These are phyloP conservation scores for Drosophila pseudotakahashii DNA, from an alignment of 2,888 invertebrate species.

Conservation along the genomic window DNA sequence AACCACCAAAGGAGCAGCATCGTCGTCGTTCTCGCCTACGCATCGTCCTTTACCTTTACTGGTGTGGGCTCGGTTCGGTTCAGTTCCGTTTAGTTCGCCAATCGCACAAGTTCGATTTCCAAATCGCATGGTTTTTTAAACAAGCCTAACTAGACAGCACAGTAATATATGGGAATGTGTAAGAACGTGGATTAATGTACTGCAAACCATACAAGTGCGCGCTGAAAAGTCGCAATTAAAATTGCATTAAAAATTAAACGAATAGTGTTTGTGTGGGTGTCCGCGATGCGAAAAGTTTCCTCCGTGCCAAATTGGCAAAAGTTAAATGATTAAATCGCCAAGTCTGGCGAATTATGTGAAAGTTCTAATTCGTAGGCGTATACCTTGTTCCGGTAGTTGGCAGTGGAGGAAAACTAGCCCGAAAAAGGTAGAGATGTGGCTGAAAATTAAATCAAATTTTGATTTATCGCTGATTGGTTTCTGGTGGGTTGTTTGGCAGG, in stretches of 20 bases:
- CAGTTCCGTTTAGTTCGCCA: slow-evolving; percentile 31
- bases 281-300: slow-evolving; percentile 19
- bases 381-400: slow-evolving; percentile 25
- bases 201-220: slow-evolving; percentile 62
- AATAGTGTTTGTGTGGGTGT: slow-evolving; percentile 27
- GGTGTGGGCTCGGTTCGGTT: slow-evolving; percentile 27
- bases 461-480: slow-evolving; percentile 36
- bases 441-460: slow-evolving; percentile 45
- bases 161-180: slow-evolving; percentile 36
- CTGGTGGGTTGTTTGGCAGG: slow-evolving; percentile 24
- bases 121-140: slow-evolving; percentile 2
- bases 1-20: slow-evolving; percentile 66
- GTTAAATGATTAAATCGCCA: slow-evolving; percentile 44
- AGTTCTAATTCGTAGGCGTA: slow-evolving; percentile 31
- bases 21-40: slow-evolving; percentile 44
- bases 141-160: slow-evolving; percentile 26
- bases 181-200: slow-evolving; percentile 56
- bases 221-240: slow-evolving; percentile 36
- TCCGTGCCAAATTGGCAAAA: slow-evolving; percentile 37
- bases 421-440: slow-evolving; percentile 33
- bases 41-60: slow-evolving; percentile 42
- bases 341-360: slow-evolving; percentile 38
- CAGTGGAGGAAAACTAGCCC: slow-evolving; percentile 1
- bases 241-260: slow-evolving; percentile 47
- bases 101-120: slow-evolving; percentile 14